Percentiles rank a stretch among this genome's conserved stretches.
These are phyloP conservation scores for Pelecanus crispus DNA, from an alignment of 2,113 vertebrate species.

Conservation along the genomic window DNA sequence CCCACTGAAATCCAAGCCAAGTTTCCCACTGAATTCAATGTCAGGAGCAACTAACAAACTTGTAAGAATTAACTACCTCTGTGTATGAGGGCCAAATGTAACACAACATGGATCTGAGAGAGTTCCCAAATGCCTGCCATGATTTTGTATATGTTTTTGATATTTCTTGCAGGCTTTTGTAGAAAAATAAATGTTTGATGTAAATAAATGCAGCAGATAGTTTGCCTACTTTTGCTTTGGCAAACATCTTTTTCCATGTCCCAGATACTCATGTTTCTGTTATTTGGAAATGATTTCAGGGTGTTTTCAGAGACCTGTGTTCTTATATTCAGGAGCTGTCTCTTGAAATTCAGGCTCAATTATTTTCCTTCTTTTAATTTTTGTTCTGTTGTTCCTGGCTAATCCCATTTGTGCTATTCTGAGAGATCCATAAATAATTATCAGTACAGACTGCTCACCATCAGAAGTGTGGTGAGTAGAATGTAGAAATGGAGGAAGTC, in stretches of 20 bases:
- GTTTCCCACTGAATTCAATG: not conserved
- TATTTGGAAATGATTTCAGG: not conserved
- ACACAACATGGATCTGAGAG: not conserved
- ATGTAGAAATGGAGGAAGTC: not conserved
- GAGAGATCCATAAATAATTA: not conserved
- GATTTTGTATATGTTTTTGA: not conserved
- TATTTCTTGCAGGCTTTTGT: not conserved
- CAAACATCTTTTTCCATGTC: not conserved
- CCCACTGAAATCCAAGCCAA: not conserved
- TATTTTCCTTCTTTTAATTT: not conserved
- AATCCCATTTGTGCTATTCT: not conserved
- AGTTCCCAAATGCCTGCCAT: not conserved
- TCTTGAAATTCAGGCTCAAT: not conserved
- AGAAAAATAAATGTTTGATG: not conserved
- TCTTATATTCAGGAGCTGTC: not conserved
- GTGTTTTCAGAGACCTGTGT: not conserved
- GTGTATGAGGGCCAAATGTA: not conserved
- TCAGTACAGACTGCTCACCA: not conserved
- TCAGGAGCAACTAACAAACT: not conserved
- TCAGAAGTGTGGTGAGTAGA: not conserved
- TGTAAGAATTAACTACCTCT: not conserved
- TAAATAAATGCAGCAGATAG: not conserved
- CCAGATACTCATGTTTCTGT: not conserved
- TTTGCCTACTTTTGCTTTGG: not conserved
- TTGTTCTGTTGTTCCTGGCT: not conserved